Percentiles rank a stretch among this genome's conserved stretches.
Evolutionary conservation across 2,113 vertebrate genomes (phyloP).

Genomic region (Lamprotornis superbus): DNA sequence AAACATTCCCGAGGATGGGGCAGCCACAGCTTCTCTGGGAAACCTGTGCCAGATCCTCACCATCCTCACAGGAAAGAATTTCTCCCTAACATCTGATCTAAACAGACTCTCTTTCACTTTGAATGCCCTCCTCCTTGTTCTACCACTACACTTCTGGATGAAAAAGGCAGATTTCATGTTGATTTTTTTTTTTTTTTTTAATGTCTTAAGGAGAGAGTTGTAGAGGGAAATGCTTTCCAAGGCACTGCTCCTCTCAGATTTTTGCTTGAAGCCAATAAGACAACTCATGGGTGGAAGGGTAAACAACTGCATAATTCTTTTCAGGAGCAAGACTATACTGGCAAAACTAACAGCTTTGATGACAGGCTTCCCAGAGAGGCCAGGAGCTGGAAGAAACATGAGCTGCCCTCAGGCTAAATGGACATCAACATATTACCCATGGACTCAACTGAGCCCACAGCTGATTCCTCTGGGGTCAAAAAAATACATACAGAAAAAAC

Average conservation of each 20-base stretch:
- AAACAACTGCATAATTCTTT: background rate
- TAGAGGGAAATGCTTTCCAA: background rate
- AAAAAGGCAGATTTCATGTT: background rate
- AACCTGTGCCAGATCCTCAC: fast-evolving
- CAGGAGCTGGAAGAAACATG: background rate
- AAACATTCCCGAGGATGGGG: too few relatives aligned
- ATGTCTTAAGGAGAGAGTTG: background rate
- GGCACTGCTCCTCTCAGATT: background rate
- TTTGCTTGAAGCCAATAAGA: background rate
- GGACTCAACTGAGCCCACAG: background rate
- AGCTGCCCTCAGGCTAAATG: background rate
- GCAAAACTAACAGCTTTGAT: background rate
- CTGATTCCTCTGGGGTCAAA: background rate
- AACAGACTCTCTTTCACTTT: background rate
- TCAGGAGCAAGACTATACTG: background rate
- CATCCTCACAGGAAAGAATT: background rate
- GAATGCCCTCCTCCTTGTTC: too few relatives aligned
- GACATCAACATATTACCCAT: background rate
- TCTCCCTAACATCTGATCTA: background rate
- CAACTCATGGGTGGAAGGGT: background rate
- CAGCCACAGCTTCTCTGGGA: background rate
- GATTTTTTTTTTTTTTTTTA: background rate
- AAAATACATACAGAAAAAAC: background rate
- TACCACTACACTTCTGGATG: background rate
- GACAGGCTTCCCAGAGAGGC: background rate